Percentiles rank a stretch among this genome's conserved stretches.
phyloP scores from a whole-genome alignment of 2,888 invertebrate genomes.

The Noctua comes region DNA sequence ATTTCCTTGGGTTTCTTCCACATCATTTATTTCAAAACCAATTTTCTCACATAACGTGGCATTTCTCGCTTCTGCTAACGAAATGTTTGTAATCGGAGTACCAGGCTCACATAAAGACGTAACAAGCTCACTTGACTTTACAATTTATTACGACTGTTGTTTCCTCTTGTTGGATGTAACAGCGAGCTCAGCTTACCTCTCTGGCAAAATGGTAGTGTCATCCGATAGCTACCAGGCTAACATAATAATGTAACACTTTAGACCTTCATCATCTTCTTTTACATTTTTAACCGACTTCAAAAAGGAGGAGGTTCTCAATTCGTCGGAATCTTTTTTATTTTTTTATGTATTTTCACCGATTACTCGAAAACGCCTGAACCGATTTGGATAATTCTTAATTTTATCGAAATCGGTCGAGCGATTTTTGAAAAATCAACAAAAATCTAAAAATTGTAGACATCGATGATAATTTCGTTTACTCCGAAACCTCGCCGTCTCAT shows the following conservation, averaged over 20 bases:
- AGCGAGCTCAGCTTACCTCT: conserved; percentile 25
- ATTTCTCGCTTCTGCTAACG: neutral
- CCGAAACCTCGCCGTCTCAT: too few species aligned
- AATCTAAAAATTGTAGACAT: too few species aligned
- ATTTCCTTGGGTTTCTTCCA: neutral
- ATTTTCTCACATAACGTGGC: neutral
- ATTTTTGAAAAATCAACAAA: too few species aligned
- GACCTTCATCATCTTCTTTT: neutral
- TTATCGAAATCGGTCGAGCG: too few species aligned
- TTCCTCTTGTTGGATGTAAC: conserved; percentile 23
- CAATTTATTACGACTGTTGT: conserved; percentile 27
- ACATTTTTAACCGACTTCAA: neutral
- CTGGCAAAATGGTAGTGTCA: conserved; percentile 27
- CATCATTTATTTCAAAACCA: neutral
- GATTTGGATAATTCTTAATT: too few species aligned
- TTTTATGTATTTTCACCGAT: too few species aligned
- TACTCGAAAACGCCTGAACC: too few species aligned
- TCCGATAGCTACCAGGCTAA: conserved; percentile 12
- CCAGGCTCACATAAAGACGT: conserved; percentile 36
- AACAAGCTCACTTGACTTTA: conserved; percentile 30
- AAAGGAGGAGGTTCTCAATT: too few species aligned
- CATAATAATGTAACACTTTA: neutral
- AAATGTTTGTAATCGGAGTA: conserved; percentile 29
- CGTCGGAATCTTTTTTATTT: too few species aligned
- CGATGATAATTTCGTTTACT: too few species aligned